phyloP scores from a whole-genome alignment of 2,888 invertebrate species.

The Ligdia adustata region DNA sequence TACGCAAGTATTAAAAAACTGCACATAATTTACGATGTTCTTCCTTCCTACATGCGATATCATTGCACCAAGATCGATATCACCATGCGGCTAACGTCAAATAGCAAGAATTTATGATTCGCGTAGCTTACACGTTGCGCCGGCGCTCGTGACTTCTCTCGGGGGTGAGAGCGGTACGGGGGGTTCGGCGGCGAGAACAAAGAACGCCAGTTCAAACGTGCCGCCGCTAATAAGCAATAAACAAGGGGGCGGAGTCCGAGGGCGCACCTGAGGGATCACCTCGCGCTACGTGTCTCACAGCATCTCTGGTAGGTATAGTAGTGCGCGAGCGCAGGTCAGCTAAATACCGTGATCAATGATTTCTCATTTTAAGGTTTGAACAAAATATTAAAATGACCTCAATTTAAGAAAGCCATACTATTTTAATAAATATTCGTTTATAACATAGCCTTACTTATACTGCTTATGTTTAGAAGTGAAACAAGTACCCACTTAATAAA shows the following conservation, averaged over 20 bases:
- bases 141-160: slow-evolving; percentile 69
- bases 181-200: slow-evolving; percentile 76
- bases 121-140: slow-evolving; percentile 70
- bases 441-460: no score
- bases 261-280: slow-evolving; percentile 81
- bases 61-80: slow-evolving; percentile 76
- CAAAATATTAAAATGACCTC: no score
- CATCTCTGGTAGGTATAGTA: slow-evolving; percentile 18
- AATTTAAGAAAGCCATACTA: no score
- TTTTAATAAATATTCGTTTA: no score
- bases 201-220: slow-evolving; percentile 78
- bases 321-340: slow-evolving; percentile 38
- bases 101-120: slow-evolving; percentile 80
- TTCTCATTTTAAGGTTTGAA: no score
- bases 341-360: slow-evolving; percentile 19
- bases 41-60: slow-evolving; percentile 74
- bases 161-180: slow-evolving; percentile 40
- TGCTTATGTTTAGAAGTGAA: no score
- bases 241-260: slow-evolving; percentile 80
- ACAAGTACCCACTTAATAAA: no score
- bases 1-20: slow-evolving; percentile 35
- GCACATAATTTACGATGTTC: slow-evolving; percentile 57
- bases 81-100: slow-evolving; percentile 76
- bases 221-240: slow-evolving; percentile 84
- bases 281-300: slow-evolving; percentile 51